phyloP scores from a whole-genome alignment of 2,113 vertebrate species.

The Crotalus tigris region DNA sequence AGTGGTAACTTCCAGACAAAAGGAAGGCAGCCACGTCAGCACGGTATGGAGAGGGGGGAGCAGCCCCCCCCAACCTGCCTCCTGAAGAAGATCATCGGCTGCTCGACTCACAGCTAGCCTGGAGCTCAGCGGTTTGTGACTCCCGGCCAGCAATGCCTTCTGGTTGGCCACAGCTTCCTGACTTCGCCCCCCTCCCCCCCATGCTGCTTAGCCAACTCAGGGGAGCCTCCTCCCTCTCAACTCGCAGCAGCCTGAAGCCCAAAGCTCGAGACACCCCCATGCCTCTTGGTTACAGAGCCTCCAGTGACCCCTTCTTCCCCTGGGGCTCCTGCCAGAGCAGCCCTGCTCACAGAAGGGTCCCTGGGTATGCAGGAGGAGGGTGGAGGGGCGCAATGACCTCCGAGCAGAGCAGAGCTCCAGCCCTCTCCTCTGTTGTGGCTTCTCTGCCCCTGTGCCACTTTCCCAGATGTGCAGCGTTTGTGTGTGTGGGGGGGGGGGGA shows the following conservation, averaged over 20 bases:
- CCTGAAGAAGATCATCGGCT: background rate
- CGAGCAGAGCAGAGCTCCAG: background rate
- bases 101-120: background rate
- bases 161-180: background rate
- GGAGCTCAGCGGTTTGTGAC: background rate
- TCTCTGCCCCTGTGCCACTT: conserved; percentile 32
- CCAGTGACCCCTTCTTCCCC: background rate
- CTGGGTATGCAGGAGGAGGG: background rate
- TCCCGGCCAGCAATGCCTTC: background rate
- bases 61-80: background rate
- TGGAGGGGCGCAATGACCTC: background rate
- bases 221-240: background rate
- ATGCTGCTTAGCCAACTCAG: background rate
- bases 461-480: conserved; percentile 19
- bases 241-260: background rate
- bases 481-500: background rate
- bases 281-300: background rate
- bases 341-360: background rate
- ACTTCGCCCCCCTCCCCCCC: background rate
- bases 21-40: background rate
- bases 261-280: background rate
- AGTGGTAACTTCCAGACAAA: background rate
- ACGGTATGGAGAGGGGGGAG: background rate
- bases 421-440: background rate
- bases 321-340: background rate